Evolutionary conservation across 1,140 invertebrate species (phyloP).

Genomic region (Agrilus planipennis): DNA sequence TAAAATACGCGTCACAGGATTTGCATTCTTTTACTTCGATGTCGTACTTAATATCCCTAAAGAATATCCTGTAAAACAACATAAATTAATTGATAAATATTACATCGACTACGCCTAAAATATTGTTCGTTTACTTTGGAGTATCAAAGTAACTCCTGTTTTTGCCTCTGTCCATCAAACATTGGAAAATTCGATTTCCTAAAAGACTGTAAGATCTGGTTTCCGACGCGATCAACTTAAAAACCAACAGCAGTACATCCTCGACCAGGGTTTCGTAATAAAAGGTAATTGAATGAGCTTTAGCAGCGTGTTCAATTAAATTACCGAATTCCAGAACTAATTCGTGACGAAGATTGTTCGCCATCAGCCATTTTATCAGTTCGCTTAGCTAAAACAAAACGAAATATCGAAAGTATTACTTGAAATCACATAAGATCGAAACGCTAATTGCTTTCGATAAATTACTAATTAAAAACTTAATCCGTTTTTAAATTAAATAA

Average conservation of each 20-base stretch:
- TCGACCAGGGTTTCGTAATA: conserved; percentile 35
- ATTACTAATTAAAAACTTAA: no score
- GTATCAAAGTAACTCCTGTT: conserved; percentile 38
- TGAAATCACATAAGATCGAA: no score
- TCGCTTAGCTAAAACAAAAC: no score
- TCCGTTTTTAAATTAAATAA: no score
- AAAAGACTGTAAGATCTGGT: conserved; percentile 37
- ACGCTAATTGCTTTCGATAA: no score
- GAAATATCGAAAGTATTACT: no score
- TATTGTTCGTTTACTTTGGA: conserved; percentile 27
- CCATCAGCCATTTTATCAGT: no score
- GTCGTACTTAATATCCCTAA: conserved; percentile 34
- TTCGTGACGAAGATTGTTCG: no score
- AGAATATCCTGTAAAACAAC: conserved; percentile 32
- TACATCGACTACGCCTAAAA: neutral
- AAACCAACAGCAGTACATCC: conserved; percentile 34
- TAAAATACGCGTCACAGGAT: conserved; percentile 37
- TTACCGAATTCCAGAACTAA: conserved; percentile 38
- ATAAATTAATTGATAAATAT: neutral
- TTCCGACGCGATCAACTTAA: conserved; percentile 37
- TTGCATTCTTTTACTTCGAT: conserved; percentile 31
- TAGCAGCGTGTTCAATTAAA: conserved; percentile 38
- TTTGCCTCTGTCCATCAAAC: conserved; percentile 40
- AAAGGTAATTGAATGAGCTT: conserved; percentile 31
- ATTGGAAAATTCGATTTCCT: conserved; percentile 40